Conservation (phyloP, 2,797 vertebrate species). For the Silurus aristotelis region DNA sequence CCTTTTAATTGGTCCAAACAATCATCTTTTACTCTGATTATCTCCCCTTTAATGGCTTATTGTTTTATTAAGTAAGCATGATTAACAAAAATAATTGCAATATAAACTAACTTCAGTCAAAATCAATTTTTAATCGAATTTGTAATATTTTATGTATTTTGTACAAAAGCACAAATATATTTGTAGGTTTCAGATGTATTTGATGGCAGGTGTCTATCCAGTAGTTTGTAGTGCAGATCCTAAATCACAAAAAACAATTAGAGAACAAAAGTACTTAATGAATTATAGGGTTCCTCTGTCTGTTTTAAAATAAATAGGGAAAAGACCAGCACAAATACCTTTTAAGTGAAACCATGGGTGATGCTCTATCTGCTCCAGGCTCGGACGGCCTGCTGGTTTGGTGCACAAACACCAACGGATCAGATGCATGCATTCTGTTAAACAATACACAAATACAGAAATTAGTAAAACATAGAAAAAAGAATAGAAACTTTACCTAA, state of each 20-base stretch:
- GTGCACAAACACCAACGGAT: slow-evolving; percentile 69
- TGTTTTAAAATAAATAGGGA: neutral
- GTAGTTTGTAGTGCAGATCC: neutral
- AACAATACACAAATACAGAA: neutral
- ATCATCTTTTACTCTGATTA: neutral
- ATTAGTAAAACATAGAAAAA: neutral
- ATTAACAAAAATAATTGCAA: too few species aligned
- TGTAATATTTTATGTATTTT: too few species aligned
- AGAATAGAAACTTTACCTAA: neutral
- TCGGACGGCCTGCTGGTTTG: slow-evolving; percentile 62
- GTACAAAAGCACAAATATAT: neutral
- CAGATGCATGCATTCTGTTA: slow-evolving; percentile 63
- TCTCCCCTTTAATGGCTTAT: neutral
- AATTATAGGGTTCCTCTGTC: neutral
- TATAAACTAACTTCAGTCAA: too few species aligned
- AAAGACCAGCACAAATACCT: slow-evolving; percentile 1
- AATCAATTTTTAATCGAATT: too few species aligned
- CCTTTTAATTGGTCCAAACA: neutral
- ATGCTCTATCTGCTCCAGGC: slow-evolving; percentile 65
- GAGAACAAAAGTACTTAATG: neutral
- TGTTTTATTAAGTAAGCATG: neutral
- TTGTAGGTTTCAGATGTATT: neutral
- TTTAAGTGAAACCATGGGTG: slow-evolving; percentile 60
- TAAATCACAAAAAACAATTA: neutral
- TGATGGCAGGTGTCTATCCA: neutral